A percentile compares a stretch with the other conserved stretches of the same genome.
Evolutionary conservation across 2,888 invertebrate genomes (phyloP).

Genomic region (Ochropleura leucogaster): DNA sequence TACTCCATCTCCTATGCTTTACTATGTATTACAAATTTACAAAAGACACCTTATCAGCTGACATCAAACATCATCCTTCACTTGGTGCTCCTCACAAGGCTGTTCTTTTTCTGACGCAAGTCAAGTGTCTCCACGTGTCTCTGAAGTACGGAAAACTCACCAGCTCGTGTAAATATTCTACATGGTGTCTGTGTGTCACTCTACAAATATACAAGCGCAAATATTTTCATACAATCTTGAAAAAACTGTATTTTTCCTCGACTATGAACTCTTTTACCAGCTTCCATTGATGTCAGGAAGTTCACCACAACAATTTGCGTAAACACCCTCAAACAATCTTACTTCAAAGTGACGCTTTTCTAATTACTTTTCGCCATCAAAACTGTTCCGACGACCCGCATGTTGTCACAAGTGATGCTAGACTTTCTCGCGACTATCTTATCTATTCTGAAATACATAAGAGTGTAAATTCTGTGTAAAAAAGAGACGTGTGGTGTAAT

Average conservation of each 20-base stretch:
- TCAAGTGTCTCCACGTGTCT: slow-evolving; percentile 26
- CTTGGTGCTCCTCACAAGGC: not conserved
- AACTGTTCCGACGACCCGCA: slow-evolving; percentile 35
- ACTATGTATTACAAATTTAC: not conserved
- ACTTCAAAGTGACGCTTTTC: slow-evolving; percentile 57
- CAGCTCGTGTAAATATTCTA: slow-evolving; percentile 19
- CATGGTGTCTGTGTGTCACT: slow-evolving; percentile 28
- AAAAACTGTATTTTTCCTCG: not conserved
- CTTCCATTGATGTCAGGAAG: slow-evolving; percentile 47
- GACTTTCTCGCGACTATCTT: slow-evolving; percentile 15
- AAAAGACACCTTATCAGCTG: not conserved
- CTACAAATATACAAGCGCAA: slow-evolving; percentile 29
- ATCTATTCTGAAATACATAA: not conserved
- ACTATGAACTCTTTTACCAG: slow-evolving; percentile 20
- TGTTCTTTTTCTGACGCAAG: slow-evolving; percentile 3
- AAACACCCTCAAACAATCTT: slow-evolving; percentile 39
- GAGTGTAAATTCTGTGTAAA: slow-evolving; percentile 15
- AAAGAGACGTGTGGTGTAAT: slow-evolving; percentile 34
- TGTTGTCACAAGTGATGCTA: slow-evolving; percentile 27
- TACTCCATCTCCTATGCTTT: not conserved
- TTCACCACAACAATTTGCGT: slow-evolving; percentile 31
- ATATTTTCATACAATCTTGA: slow-evolving; percentile 11
- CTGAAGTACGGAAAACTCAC: slow-evolving; percentile 29
- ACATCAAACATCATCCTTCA: not conserved
- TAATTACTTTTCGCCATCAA: slow-evolving; percentile 60